A percentile compares a stretch with the other conserved stretches of the same genome.
phyloP scores from a whole-genome alignment of 2,888 invertebrate genomes.

The Synergus japonicus region DNA sequence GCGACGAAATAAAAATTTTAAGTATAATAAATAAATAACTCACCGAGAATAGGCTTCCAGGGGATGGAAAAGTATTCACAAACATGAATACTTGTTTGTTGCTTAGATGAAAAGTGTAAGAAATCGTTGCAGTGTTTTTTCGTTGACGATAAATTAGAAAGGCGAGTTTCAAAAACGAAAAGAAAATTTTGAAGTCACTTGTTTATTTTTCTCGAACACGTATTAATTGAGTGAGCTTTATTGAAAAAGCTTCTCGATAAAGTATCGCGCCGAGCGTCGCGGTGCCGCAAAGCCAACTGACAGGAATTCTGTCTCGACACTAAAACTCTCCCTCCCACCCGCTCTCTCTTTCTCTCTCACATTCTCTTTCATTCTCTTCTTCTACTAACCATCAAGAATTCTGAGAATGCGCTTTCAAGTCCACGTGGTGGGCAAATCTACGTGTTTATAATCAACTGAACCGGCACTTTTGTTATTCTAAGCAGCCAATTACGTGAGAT shows the following conservation, averaged over 20 bases:
- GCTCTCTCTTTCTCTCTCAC: conserved; percentile 1
- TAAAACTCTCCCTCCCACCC: conserved; percentile 14
- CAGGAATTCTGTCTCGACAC: conserved; percentile 49
- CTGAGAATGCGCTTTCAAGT: conserved; percentile 48
- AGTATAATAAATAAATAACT: neutral
- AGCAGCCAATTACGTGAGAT: neutral
- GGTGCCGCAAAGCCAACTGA: conserved; percentile 68
- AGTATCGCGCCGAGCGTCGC: conserved; percentile 51
- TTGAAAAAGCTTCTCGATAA: neutral
- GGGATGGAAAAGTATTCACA: neutral
- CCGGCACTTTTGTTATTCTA: neutral
- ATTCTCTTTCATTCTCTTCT: conserved; percentile 42
- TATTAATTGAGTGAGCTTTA: neutral
- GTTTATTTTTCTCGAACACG: neutral
- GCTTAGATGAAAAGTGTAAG: neutral
- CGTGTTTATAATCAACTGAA: conserved; percentile 23
- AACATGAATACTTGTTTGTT: neutral
- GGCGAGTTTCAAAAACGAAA: neutral
- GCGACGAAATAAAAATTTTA: neutral
- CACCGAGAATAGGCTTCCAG: neutral
- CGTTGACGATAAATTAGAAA: neutral
- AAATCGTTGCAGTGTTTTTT: neutral
- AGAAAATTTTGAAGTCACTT: neutral
- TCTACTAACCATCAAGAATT: conserved; percentile 39
- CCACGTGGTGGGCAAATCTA: conserved; percentile 61